A percentile compares a stretch with the other conserved stretches of the same genome.
Evolutionary conservation across 2,888 invertebrate species (phyloP).

Genomic region (Watsonalla binaria): DNA sequence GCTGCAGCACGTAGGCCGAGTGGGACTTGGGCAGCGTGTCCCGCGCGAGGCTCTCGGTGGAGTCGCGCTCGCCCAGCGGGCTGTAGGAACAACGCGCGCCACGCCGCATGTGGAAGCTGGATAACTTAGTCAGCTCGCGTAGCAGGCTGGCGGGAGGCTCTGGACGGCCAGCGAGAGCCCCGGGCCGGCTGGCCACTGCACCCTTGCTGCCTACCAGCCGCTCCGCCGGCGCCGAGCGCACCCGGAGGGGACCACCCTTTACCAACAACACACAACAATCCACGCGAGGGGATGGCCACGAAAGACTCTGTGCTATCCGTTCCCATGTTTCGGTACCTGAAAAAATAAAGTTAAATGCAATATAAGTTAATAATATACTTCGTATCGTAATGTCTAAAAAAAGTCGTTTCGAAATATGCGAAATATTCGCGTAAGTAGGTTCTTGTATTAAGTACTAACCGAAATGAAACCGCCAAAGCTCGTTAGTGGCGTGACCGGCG

Average conservation of each 20-base stretch:
- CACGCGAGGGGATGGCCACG: conserved; percentile 83
- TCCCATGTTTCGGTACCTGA: conserved; percentile 88
- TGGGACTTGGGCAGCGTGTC: conserved; percentile 75
- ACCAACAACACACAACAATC: conserved; percentile 83
- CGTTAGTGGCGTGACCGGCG: conserved; percentile 83
- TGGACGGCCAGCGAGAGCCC: conserved; percentile 25
- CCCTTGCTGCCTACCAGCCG: conserved; percentile 24
- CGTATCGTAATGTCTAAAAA: too few species aligned
- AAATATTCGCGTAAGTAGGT: too few species aligned
- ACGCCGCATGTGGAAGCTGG: conserved; percentile 83
- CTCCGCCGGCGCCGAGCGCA: conserved; percentile 51
- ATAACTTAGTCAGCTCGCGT: conserved; percentile 84
- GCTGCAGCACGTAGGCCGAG: conserved; percentile 76
- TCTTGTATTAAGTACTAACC: conserved; percentile 56
- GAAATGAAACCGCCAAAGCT: conserved; percentile 91
- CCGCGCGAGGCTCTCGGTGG: conserved; percentile 81
- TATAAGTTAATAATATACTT: conserved; percentile 10
- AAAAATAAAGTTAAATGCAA: neutral
- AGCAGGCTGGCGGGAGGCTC: conserved; percentile 74
- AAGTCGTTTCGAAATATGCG: too few species aligned
- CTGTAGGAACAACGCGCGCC: conserved; percentile 85
- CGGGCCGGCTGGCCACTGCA: conserved; percentile 23
- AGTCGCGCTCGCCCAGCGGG: conserved; percentile 79
- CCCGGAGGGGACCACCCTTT: conserved; percentile 58
- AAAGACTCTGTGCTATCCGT: conserved; percentile 80